A percentile compares a stretch with the other conserved stretches of the same genome.
Evolutionary conservation across 2,797 vertebrate species (phyloP).

Genomic region (Anomalospiza imberbis): DNA sequence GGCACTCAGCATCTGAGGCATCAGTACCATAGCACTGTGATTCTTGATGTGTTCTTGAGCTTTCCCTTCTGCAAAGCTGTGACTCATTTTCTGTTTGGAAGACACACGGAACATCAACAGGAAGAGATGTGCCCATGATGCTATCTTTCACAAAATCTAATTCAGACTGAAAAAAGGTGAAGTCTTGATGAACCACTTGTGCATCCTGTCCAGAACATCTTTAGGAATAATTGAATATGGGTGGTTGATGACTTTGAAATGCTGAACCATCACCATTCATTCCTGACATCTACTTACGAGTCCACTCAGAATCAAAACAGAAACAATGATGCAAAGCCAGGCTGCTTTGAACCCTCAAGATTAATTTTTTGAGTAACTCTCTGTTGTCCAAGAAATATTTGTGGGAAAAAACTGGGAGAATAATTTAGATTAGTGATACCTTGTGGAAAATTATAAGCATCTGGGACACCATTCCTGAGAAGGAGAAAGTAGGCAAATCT

Average conservation of each 20-base stretch:
- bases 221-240: background rate
- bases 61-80: background rate
- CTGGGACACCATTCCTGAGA: slow-evolving; percentile 10
- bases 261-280: background rate
- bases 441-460: slow-evolving; percentile 35
- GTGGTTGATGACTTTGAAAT: background rate
- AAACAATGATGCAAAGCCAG: background rate
- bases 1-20: background rate
- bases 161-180: background rate
- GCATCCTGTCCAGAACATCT: background rate
- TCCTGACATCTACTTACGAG: background rate
- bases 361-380: background rate
- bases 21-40: background rate
- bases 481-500: background rate
- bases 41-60: background rate
- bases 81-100: background rate
- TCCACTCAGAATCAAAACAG: background rate
- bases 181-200: background rate
- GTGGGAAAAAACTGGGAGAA: background rate
- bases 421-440: background rate
- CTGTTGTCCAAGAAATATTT: background rate
- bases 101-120: background rate
- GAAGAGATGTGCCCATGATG: background rate
- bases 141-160: background rate
- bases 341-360: background rate